Evolutionary conservation across 2,797 vertebrate genomes (phyloP).

Genomic region (Dicrostonyx torquatus): DNA sequence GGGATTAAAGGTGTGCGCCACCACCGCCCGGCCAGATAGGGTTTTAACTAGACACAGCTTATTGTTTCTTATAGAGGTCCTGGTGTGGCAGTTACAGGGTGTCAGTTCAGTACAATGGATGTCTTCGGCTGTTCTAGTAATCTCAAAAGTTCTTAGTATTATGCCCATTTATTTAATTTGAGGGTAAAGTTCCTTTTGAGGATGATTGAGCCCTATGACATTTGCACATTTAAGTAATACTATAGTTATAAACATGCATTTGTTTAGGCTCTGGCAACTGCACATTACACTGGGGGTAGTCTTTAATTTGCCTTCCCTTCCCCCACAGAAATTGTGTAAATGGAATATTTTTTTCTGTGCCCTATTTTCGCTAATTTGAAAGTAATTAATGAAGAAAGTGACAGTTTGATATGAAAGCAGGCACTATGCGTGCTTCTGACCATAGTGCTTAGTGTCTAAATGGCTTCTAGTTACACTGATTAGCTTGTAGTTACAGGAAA

Average conservation of each 20-base stretch:
- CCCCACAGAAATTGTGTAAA: background rate
- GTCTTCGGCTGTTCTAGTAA: background rate
- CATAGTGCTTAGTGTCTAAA: background rate
- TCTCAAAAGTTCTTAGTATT: background rate
- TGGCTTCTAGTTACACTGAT: background rate
- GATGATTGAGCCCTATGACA: background rate
- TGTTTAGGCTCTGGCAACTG: background rate
- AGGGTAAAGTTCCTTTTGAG: slow-evolving; percentile 33
- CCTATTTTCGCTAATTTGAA: slow-evolving; percentile 45
- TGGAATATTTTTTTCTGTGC: background rate
- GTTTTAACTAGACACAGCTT: slow-evolving; percentile 21
- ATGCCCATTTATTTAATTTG: slow-evolving; percentile 26
- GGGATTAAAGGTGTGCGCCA: no score
- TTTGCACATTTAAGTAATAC: background rate
- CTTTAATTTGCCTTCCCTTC: background rate
- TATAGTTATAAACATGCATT: background rate
- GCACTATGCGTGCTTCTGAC: background rate
- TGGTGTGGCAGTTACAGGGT: background rate
- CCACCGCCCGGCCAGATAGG: no score
- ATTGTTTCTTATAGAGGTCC: background rate
- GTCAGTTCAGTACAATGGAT: background rate
- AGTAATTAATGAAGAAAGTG: slow-evolving; percentile 45
- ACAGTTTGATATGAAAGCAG: background rate
- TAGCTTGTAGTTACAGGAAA: background rate
- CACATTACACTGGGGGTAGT: background rate